A percentile compares a stretch with the other conserved stretches of the same genome.
phyloP scores from a whole-genome alignment of 37 sponge, comb jelly and placozoan species.

The Chondrilla cf. caribensis region DNA sequence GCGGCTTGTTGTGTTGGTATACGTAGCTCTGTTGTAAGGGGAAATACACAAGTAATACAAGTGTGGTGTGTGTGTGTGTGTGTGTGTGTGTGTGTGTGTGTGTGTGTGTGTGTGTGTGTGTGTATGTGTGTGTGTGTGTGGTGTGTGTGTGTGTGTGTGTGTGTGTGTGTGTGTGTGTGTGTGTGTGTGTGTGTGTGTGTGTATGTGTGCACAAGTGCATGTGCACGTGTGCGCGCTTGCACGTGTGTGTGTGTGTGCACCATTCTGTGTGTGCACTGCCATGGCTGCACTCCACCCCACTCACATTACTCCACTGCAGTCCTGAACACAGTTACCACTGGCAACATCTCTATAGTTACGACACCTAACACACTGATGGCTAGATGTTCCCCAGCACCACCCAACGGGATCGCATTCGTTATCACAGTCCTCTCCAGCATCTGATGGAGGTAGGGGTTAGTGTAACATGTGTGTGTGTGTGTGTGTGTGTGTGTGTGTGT shows the following conservation, averaged over 20 bases:
- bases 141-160: slow-evolving; percentile 21
- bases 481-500: neutral
- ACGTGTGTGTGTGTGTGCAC: slow-evolving; percentile 3
- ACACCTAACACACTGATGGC: slow-evolving; percentile 69
- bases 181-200: slow-evolving; percentile 10
- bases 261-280: neutral
- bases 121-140: slow-evolving; percentile 35
- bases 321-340: slow-evolving; percentile 42
- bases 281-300: neutral
- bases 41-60: neutral
- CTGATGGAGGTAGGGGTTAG: neutral
- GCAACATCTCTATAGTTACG: slow-evolving; percentile 34
- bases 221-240: neutral
- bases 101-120: slow-evolving; percentile 37
- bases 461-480: neutral
- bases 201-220: neutral
- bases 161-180: slow-evolving; percentile 27
- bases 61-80: slow-evolving; percentile 13
- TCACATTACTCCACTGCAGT: slow-evolving; percentile 33
- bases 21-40: neutral
- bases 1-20: slow-evolving; percentile 12
- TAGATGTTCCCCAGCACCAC: slow-evolving; percentile 65
- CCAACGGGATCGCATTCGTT: slow-evolving; percentile 41
- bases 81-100: slow-evolving; percentile 33
- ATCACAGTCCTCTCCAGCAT: slow-evolving; percentile 42